These are phyloP conservation scores for Chlorodrepanis virens DNA, from an alignment of 2,113 vertebrate genomes.

Conservation along the genomic window DNA sequence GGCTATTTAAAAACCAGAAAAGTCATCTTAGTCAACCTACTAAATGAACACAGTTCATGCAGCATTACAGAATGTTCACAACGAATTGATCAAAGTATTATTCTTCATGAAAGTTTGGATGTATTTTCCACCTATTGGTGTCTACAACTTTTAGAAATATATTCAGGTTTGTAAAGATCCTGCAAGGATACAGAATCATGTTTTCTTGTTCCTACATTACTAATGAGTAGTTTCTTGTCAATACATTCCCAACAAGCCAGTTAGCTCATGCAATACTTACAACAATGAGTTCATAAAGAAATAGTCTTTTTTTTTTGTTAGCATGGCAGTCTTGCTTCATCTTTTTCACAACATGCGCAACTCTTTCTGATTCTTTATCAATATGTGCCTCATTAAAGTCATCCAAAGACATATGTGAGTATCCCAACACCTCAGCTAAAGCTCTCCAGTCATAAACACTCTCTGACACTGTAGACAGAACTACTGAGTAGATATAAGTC, in stretches of 20 bases:
- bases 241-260: background rate
- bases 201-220: background rate
- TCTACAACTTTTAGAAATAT: background rate
- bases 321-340: conserved; percentile 94
- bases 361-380: conserved; percentile 86
- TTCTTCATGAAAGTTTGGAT: background rate
- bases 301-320: conserved; percentile 81
- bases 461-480: conserved; percentile 87
- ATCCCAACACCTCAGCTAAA: conserved; percentile 86
- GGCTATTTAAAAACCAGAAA: background rate
- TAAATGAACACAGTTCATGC: background rate
- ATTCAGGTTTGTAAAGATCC: background rate
- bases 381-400: conserved; percentile 70
- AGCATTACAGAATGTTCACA: background rate
- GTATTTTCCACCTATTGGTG: background rate
- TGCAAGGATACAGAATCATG: background rate
- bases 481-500: conserved; percentile 93
- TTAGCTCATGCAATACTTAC: conserved; percentile 76
- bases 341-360: conserved; percentile 86
- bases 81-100: background rate
- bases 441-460: conserved; percentile 85
- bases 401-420: conserved; percentile 77
- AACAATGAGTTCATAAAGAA: conserved; percentile 89
- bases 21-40: background rate
- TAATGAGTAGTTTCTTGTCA: background rate